Conservation (phyloP, 2,113 vertebrate genomes). For the Melospiza melodia region DNA sequence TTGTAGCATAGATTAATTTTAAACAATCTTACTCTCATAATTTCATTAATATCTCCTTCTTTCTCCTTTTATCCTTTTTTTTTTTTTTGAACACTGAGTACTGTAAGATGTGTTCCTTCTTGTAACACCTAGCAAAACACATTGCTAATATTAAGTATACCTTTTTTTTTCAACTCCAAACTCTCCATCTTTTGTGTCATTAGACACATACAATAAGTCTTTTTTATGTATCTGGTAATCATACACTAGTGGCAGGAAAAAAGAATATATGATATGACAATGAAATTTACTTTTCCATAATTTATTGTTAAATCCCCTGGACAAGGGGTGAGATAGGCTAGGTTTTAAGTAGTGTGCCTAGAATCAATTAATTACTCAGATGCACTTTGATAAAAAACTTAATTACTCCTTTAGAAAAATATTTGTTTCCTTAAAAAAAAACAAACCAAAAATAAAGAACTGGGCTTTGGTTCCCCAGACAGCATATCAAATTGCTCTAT, state of each 20-base stretch:
- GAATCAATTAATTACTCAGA: not conserved
- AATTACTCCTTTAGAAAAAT: not conserved
- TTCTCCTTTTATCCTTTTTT: not conserved
- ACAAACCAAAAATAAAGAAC: not conserved
- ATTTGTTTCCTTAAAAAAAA: not conserved
- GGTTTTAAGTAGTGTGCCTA: not conserved
- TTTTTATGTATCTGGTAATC: not conserved
- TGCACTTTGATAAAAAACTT: not conserved
- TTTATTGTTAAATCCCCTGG: not conserved
- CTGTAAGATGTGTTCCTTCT: fast-evolving
- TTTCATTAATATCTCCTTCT: not conserved
- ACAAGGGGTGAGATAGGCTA: not conserved
- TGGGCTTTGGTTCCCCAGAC: not conserved
- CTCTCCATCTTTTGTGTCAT: not conserved
- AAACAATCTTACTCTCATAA: not conserved
- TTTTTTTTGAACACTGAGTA: not conserved
- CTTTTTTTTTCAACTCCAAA: not conserved
- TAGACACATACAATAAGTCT: not conserved
- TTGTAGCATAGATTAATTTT: not conserved
- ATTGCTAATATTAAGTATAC: not conserved
- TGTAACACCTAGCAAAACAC: not conserved
- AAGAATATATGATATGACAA: not conserved
- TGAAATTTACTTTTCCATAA: not conserved
- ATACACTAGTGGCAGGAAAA: not conserved
- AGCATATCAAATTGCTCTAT: not conserved